phyloP scores from a whole-genome alignment of 2,797 vertebrate species.

The Xenopus petersii region DNA sequence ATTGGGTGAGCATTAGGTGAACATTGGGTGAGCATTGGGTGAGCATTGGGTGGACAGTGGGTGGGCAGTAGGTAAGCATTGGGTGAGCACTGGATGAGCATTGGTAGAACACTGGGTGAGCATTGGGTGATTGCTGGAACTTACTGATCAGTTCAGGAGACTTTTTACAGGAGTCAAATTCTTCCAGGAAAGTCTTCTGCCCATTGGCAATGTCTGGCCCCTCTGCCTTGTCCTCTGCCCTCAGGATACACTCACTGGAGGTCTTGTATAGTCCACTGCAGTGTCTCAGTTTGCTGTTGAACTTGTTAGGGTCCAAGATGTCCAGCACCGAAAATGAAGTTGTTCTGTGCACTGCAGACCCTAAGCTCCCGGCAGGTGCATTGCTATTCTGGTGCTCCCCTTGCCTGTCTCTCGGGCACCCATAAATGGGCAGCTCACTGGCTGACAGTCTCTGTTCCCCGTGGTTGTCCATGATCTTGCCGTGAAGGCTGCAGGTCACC shows the following conservation, averaged over 20 bases:
- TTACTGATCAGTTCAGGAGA: conserved; percentile 66
- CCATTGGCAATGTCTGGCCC: conserved; percentile 52
- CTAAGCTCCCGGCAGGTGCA: conserved; percentile 65
- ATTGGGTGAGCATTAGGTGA: too few species aligned
- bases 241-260: conserved; percentile 53
- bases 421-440: conserved; percentile 64
- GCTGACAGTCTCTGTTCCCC: conserved; percentile 71
- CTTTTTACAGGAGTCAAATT: conserved; percentile 69
- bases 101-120: too few species aligned
- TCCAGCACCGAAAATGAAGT: conserved; percentile 96
- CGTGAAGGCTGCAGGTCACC: conserved; percentile 51
- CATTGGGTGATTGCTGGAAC: conserved; percentile 40
- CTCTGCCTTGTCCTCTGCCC: conserved; percentile 61
- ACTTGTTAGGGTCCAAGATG: conserved; percentile 98
- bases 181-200: conserved; percentile 66
- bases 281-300: conserved; percentile 81
- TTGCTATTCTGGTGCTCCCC: conserved; percentile 71
- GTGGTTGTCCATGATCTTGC: conserved; percentile 73
- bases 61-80: too few species aligned
- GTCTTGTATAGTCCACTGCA: conserved; percentile 62
- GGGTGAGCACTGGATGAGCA: too few species aligned
- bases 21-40: too few species aligned
- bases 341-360: conserved; percentile 78
- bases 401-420: conserved; percentile 68
- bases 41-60: too few species aligned